phyloP scores from a whole-genome alignment of 2,113 vertebrate genomes.

The Sclerurus mexicanus region DNA sequence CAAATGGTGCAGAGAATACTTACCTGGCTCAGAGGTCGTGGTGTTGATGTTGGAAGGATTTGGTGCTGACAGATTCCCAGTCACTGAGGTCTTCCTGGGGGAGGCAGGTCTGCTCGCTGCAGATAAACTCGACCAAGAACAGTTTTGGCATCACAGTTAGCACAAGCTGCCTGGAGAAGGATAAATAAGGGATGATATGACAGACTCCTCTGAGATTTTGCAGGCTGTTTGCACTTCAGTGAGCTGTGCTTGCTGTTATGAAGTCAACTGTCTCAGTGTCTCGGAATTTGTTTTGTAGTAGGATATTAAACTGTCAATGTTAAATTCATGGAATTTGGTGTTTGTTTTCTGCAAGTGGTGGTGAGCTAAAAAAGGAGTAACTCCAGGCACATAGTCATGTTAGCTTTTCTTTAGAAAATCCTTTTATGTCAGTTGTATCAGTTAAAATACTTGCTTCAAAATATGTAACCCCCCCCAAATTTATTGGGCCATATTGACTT shows the following conservation, averaged over 20 bases:
- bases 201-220: neutral
- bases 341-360: neutral
- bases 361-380: neutral
- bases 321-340: neutral
- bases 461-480: fast-evolving
- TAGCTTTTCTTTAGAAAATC: neutral
- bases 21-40: neutral
- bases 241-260: neutral
- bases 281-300: neutral
- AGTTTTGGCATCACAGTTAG: neutral
- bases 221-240: neutral
- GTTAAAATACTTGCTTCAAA: neutral
- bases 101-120: neutral
- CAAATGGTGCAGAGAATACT: neutral
- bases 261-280: neutral
- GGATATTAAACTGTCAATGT: neutral
- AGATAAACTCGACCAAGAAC: neutral
- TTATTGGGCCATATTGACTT: neutral
- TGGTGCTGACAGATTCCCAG: neutral
- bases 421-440: neutral
- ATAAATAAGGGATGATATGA: neutral
- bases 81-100: neutral
- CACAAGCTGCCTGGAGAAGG: neutral
- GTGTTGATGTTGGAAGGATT: neutral
- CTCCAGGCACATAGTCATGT: neutral